Base-by-base conservation (phyloP, 2,888 invertebrate genomes). In the Labia minor region DNA sequence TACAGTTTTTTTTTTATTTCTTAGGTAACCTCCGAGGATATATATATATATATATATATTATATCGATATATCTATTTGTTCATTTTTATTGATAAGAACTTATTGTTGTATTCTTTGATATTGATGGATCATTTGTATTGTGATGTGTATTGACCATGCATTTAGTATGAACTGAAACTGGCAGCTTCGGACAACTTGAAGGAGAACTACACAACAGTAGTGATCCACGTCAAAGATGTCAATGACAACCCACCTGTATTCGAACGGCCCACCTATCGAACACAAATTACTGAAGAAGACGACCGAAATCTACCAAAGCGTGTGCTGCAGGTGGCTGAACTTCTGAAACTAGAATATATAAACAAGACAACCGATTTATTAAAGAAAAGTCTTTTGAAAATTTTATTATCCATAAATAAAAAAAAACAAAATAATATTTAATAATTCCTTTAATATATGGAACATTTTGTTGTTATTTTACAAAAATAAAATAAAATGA, bases 191-290 rank as follows among this genome's bases (percentile, higher is more conserved):
- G 93, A 94, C 82, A 96, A 96, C 84, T 84, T 94, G 77, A 95
- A 95, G 82, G 95, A 96, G 81, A 95, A 95, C 85, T 92, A 92
- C 82, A 95, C 95, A 62, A 95, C 92, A 61, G 95, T 96, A 72
- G 94, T 95, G 76, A 95, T 96, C 76, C 92, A 95, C 80, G 93
- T 96, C 74, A 95, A 94, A 81, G 96, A 98, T 79, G 95, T 96
- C 72, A 97, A 97, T 80, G 97, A 98, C 83, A 97, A 97, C 82
- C 92, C 95, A 62, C 97, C 97, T 1, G 92, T 93, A 73, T 98
- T 98, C 80, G 93, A 94, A 80, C 82, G 94, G 72, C 94, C 95
- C 66, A 93, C 92, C 67, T 95, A 95, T 82, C 87, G 93, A 76
- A 93, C 95, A 65, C 94, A 95, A 81, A 95, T 95, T 80, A 95